A percentile compares a stretch with the other conserved stretches of the same genome.
phyloP scores from a whole-genome alignment of 2,888 invertebrate species.

The Erannis defoliaria region DNA sequence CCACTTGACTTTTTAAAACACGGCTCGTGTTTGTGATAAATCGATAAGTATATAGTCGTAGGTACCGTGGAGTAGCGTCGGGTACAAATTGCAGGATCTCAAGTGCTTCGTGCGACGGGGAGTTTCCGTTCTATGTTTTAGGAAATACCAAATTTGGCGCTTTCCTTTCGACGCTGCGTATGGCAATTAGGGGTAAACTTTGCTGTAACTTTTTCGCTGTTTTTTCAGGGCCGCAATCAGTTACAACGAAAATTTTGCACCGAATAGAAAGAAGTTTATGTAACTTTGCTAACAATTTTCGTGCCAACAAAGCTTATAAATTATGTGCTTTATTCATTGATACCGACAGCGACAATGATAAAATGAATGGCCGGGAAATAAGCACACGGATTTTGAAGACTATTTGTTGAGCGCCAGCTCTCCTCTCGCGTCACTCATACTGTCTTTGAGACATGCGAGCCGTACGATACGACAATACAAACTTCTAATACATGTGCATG shows the following conservation, averaged over 20 bases:
- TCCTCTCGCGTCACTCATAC: too few species aligned
- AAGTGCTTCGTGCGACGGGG: conserved; percentile 72
- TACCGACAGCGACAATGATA: too few species aligned
- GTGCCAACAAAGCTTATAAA: not conserved
- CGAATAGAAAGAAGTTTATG: not conserved
- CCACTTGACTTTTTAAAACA: conserved; percentile 74
- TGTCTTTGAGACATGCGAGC: too few species aligned
- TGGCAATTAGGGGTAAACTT: conserved; percentile 29
- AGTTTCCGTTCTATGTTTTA: conserved; percentile 68
- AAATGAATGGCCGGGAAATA: too few species aligned
- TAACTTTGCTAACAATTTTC: not conserved
- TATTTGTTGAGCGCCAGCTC: too few species aligned
- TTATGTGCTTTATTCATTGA: too few species aligned
- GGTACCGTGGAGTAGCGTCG: conserved; percentile 62
- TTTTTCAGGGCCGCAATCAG: conserved; percentile 2
- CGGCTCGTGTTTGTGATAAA: conserved; percentile 78
- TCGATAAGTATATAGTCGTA: conserved; percentile 80
- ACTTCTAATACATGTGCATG: too few species aligned
- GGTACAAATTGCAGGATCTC: conserved; percentile 83
- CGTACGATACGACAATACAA: too few species aligned
- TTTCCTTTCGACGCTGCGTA: conserved; percentile 37
- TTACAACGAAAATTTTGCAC: not conserved
- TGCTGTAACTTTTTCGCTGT: conserved; percentile 17
- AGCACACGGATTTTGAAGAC: too few species aligned
- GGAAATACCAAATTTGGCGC: conserved; percentile 68